These are phyloP conservation scores for Arvicanthis niloticus DNA, from an alignment of 2,113 vertebrate species.

Conservation along the genomic window DNA sequence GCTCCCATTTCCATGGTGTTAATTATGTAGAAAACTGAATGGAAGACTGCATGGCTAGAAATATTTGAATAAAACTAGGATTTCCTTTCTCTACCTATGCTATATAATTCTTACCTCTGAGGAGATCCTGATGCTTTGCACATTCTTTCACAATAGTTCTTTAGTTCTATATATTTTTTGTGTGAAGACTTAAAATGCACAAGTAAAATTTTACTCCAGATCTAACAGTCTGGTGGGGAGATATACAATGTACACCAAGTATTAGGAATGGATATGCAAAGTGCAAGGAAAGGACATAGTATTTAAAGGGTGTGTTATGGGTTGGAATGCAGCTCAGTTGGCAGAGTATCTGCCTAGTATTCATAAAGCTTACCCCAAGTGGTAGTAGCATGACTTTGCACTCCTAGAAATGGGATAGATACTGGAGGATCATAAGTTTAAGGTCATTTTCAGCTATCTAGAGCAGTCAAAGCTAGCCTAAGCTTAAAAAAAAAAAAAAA, in stretches of 20 bases:
- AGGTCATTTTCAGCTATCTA: not conserved
- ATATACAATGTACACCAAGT: not conserved
- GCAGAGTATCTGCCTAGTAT: not conserved
- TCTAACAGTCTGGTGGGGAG: slow-evolving; percentile 33
- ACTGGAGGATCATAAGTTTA: not conserved
- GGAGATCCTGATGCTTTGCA: slow-evolving; percentile 2
- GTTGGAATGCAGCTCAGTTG: not conserved
- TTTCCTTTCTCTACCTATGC: slow-evolving; percentile 16
- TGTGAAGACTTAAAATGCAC: slow-evolving; percentile 34
- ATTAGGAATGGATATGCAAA: slow-evolving; percentile 14
- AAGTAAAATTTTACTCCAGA: slow-evolving; percentile 35
- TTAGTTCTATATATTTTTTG: not conserved
- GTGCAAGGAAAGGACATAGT: not conserved
- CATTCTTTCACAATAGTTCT: not conserved
- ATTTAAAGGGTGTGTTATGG: not conserved
- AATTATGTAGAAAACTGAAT: slow-evolving; percentile 54
- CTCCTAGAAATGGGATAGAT: not conserved
- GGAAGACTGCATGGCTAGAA: slow-evolving; percentile 53
- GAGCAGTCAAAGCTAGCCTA: not conserved
- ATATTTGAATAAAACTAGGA: slow-evolving; percentile 40
- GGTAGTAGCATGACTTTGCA: not conserved
- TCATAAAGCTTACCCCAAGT: not conserved
- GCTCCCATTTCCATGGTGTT: slow-evolving; percentile 49
- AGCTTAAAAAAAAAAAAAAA: not conserved
- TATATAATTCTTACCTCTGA: slow-evolving; percentile 43